Conservation (phyloP, 1,140 invertebrate species). For the Mya arenaria region DNA sequence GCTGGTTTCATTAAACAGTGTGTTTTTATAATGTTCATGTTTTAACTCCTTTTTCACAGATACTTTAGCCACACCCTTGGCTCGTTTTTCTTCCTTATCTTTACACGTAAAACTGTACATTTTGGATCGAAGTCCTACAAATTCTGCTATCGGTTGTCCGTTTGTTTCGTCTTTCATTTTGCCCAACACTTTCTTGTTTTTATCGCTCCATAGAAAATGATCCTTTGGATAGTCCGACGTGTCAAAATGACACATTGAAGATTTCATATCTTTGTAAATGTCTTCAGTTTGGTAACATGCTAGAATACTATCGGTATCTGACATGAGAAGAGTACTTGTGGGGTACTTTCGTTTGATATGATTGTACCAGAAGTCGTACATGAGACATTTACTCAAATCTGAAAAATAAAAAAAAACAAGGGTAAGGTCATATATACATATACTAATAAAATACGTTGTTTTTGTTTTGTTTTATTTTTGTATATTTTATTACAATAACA, state of each 20-base stretch:
- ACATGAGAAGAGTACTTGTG: conserved; percentile 69
- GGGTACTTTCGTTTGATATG: conserved; percentile 65
- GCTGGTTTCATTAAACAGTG: conserved; percentile 15
- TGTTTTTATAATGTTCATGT: conserved; percentile 28
- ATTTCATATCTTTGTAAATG: conserved; percentile 4
- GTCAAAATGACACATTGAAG: background rate
- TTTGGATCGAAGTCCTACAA: conserved; percentile 20
- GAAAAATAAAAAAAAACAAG: background rate
- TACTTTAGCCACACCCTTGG: conserved; percentile 23
- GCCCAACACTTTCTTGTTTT: conserved; percentile 81
- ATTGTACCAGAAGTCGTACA: conserved; percentile 74
- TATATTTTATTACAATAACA: background rate
- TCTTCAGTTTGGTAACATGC: conserved; percentile 78
- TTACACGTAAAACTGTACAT: conserved; percentile 13
- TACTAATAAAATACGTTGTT: conserved; percentile 63
- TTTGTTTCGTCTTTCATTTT: conserved; percentile 82
- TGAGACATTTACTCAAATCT: conserved; percentile 39
- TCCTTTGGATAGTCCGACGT: background rate
- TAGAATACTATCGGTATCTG: conserved; percentile 80
- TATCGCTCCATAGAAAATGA: background rate
- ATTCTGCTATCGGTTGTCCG: conserved; percentile 57
- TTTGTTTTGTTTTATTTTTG: background rate
- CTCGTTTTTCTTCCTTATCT: conserved; percentile 8
- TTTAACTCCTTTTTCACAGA: conserved; percentile 27
- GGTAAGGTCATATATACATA: background rate